phyloP scores from a whole-genome alignment of 2,113 vertebrate species.

The Holacanthus passer region DNA sequence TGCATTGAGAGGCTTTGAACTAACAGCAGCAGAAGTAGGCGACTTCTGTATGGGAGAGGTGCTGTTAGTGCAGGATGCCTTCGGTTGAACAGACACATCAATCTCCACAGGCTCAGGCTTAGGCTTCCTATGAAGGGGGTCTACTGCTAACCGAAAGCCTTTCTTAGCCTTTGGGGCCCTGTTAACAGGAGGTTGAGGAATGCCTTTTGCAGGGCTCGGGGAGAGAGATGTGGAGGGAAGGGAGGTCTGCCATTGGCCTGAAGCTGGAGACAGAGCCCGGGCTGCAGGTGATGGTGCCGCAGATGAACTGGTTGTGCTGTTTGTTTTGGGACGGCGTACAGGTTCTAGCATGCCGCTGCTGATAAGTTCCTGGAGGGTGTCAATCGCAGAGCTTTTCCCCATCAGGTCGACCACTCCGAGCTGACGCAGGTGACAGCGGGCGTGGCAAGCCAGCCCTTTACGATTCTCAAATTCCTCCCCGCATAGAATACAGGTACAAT shows the following conservation, averaged over 20 bases:
- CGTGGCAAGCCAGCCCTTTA: conserved; percentile 85
- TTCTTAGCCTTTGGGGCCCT: conserved; percentile 83
- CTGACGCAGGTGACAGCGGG: conserved; percentile 86
- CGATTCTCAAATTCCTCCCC: conserved; percentile 86
- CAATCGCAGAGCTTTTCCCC: conserved; percentile 84
- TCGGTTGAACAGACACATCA: conserved; percentile 52
- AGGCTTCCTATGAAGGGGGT: conserved; percentile 79
- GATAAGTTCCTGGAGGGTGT: conserved; percentile 82
- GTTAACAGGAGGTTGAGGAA: conserved; percentile 33
- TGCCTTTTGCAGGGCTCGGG: conserved; percentile 29
- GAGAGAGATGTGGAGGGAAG: conserved; percentile 28
- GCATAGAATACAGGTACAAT: conserved; percentile 77
- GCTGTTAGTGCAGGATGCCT: conserved; percentile 1
- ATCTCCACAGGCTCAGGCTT: conserved; percentile 82
- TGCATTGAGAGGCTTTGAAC: conserved; percentile 37
- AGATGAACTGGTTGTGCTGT: conserved; percentile 11
- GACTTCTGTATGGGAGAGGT: conserved; percentile 28
- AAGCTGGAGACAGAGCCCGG: conserved; percentile 25
- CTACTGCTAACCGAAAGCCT: conserved; percentile 78
- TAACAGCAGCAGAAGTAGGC: background rate
- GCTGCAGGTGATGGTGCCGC: conserved; percentile 1
- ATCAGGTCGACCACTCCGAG: conserved; percentile 83
- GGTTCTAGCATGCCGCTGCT: conserved; percentile 62
- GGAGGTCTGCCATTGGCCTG: background rate
- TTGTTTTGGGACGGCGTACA: background rate